A percentile compares a stretch with the other conserved stretches of the same genome.
These are phyloP conservation scores for Boleophthalmus pectinirostris DNA, from an alignment of 2,113 vertebrate species.

Conservation along the genomic window DNA sequence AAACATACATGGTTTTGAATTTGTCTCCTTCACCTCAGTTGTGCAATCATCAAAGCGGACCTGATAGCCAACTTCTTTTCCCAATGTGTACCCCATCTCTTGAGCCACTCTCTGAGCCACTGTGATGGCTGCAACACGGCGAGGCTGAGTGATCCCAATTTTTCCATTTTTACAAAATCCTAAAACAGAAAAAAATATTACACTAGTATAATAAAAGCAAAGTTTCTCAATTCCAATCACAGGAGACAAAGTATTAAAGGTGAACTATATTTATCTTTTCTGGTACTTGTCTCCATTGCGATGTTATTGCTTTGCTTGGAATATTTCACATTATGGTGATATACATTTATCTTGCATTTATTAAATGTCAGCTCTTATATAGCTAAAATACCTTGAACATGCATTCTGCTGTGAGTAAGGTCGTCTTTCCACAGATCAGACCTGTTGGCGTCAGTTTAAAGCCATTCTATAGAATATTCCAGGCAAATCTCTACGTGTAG, in stretches of 20 bases:
- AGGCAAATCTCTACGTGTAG: too few species aligned
- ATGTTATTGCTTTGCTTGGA: too few species aligned
- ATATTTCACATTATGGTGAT: too few species aligned
- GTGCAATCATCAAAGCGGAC: conserved; percentile 96
- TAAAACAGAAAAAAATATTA: conserved; percentile 31
- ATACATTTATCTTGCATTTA: too few species aligned
- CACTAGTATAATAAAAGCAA: background rate
- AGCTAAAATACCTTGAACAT: too few species aligned
- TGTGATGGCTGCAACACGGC: conserved; percentile 91
- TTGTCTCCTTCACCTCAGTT: conserved; percentile 78
- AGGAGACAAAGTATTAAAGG: too few species aligned
- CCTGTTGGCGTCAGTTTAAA: background rate
- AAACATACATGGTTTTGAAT: background rate
- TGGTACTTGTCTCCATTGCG: too few species aligned
- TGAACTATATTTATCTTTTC: too few species aligned
- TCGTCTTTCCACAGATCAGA: too few species aligned
- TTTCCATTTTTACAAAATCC: conserved; percentile 84
- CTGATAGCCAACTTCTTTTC: conserved; percentile 89
- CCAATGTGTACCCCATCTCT: conserved; percentile 86
- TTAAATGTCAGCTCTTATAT: too few species aligned
- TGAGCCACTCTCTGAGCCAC: conserved; percentile 93
- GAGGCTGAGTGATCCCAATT: conserved; percentile 91
- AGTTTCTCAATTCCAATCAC: too few species aligned
- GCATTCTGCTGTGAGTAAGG: too few species aligned
- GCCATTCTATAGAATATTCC: background rate